Percentiles rank a stretch among this genome's conserved stretches.
Evolutionary conservation across 2,797 vertebrate genomes (phyloP).

Genomic region (Mormyrops attenuatus): DNA sequence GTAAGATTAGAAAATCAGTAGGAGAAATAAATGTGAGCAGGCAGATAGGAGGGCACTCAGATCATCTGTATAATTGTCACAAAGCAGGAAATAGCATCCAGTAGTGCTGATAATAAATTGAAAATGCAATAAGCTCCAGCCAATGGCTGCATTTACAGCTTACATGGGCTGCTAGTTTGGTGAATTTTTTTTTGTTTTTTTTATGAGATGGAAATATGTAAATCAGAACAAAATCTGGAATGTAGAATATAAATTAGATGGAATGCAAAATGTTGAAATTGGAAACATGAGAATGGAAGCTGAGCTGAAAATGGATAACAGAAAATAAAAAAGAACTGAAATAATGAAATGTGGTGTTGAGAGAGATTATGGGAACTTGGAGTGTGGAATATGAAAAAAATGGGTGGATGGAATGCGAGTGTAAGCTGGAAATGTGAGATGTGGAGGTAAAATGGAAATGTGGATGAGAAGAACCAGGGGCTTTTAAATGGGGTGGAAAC

Average conservation of each 20-base stretch:
- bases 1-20: constrained; percentile 47
- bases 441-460: neutral
- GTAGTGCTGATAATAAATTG: constrained; percentile 14
- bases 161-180: constrained; percentile 38
- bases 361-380: neutral
- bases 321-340: neutral
- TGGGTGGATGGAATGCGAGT: neutral
- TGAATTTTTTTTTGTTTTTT: neutral
- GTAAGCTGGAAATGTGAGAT: neutral
- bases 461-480: neutral
- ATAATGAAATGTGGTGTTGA: neutral
- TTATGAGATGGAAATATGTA: neutral
- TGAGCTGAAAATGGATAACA: neutral
- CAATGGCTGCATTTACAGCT: constrained; percentile 37
- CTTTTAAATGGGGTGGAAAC: neutral
- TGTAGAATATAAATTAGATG: neutral
- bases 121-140: constrained; percentile 4
- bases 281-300: neutral
- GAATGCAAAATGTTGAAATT: neutral
- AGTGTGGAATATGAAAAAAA: neutral
- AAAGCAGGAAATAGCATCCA: neutral
- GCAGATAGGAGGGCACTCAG: constrained; percentile 48
- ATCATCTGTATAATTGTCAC: constrained; percentile 50
- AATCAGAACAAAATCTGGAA: neutral
- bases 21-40: constrained; percentile 49